Percentiles rank a stretch among this genome's conserved stretches.
Evolutionary conservation across 2,113 vertebrate species (phyloP).

Genomic region (Hydrochoerus hydrochaeris): DNA sequence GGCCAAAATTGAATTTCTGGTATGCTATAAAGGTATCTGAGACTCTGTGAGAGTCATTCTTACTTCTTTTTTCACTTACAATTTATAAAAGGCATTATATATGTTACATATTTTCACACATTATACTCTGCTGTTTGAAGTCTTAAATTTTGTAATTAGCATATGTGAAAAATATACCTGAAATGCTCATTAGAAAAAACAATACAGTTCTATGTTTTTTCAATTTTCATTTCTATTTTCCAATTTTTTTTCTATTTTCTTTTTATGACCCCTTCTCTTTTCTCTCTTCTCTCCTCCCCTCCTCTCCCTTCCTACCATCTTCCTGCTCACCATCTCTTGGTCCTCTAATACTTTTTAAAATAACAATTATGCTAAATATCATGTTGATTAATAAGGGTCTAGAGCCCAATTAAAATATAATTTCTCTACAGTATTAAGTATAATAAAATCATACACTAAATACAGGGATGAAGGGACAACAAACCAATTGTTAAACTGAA

Average conservation of each 20-base stretch:
- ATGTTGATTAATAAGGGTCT: constrained; percentile 41
- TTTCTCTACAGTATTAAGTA: background rate
- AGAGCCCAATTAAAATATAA: constrained; percentile 37
- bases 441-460: constrained; percentile 14
- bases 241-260: no score
- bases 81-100: background rate
- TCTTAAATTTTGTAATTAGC: constrained; percentile 30
- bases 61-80: background rate
- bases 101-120: background rate
- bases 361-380: background rate
- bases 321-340: background rate
- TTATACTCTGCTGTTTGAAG: background rate
- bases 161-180: background rate
- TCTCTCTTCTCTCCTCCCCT: background rate
- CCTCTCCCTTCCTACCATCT: no score
- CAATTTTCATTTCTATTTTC: background rate
- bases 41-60: background rate
- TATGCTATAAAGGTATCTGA: background rate
- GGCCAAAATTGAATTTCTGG: background rate
- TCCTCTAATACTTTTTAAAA: background rate
- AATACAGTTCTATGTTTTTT: background rate
- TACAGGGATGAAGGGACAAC: constrained; percentile 32
- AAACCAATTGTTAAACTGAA: constrained; percentile 50
- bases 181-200: constrained; percentile 57
- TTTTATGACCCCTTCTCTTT: background rate